A percentile compares a stretch with the other conserved stretches of the same genome.
phyloP scores from a whole-genome alignment of 2,797 vertebrate genomes.

The Molossus alvarezi region DNA sequence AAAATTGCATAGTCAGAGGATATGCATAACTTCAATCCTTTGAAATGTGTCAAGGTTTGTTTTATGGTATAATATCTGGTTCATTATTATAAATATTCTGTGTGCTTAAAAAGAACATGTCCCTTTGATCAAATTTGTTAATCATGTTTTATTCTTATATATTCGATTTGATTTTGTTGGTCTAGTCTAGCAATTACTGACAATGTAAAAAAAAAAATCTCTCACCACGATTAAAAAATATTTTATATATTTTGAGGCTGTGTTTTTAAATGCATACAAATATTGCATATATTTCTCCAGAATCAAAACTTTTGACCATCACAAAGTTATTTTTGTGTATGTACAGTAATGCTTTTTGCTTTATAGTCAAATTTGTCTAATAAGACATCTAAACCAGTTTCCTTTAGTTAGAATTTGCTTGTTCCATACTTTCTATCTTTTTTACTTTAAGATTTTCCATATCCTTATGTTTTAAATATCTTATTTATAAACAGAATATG shows the following conservation, averaged over 20 bases:
- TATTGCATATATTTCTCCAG: background rate
- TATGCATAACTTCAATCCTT: background rate
- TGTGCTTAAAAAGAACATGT: background rate
- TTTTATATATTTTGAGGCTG: conserved; percentile 33
- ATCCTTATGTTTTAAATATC: background rate
- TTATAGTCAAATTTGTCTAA: conserved; percentile 36
- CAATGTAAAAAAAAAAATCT: background rate
- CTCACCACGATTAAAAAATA: background rate
- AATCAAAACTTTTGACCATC: conserved; percentile 52
- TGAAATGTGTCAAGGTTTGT: background rate
- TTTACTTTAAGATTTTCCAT: conserved; percentile 16
- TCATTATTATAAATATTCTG: background rate
- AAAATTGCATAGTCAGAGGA: background rate
- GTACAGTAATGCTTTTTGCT: background rate
- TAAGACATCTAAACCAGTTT: conserved; percentile 18
- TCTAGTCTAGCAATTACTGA: conserved; percentile 4
- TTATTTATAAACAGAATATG: conserved; percentile 4
- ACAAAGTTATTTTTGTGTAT: conserved; percentile 9
- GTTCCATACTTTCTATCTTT: conserved; percentile 21
- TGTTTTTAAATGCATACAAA: background rate
- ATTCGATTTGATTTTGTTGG: background rate
- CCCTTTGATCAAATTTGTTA: conserved; percentile 52
- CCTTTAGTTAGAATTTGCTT: conserved; percentile 9
- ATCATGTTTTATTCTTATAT: conserved; percentile 37
- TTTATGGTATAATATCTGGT: background rate